Evolutionary conservation across 1,140 invertebrate species (phyloP).

Genomic region (Goniozus legneri): DNA sequence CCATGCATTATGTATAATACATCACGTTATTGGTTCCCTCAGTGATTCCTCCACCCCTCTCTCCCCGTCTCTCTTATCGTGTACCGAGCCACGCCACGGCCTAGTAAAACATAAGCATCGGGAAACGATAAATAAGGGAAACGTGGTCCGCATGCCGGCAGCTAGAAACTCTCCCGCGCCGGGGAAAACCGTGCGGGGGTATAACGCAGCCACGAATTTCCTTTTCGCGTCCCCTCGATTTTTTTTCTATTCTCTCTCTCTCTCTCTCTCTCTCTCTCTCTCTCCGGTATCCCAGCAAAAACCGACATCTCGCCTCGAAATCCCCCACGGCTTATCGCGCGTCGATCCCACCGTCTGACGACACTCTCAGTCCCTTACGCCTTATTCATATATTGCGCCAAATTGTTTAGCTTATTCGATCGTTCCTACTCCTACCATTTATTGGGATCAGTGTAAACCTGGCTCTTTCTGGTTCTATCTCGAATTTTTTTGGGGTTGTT

Average conservation of each 20-base stretch:
- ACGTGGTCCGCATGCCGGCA: conserved; percentile 49
- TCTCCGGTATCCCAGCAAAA: no score
- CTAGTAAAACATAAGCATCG: conserved; percentile 56
- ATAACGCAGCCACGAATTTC: conserved; percentile 8
- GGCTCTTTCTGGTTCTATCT: no score
- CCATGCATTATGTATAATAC: conserved; percentile 56
- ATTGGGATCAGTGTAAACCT: no score
- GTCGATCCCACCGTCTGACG: no score
- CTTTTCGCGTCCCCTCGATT: conserved; percentile 6
- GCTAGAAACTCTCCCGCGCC: conserved; percentile 10
- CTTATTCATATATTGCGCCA: conserved; percentile 36
- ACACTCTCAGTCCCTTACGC: conserved; percentile 22
- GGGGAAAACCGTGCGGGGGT: conserved; percentile 12
- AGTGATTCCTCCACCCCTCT: conserved; percentile 54
- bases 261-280: conserved; percentile 17
- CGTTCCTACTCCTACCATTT: no score
- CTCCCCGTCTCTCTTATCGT: conserved; percentile 45
- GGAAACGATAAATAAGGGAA: conserved; percentile 56
- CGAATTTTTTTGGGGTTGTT: no score
- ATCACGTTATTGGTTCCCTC: conserved; percentile 55
- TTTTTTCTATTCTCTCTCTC: conserved; percentile 4
- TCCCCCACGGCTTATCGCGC: no score
- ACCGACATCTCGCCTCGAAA: no score
- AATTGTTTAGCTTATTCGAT: conserved; percentile 47
- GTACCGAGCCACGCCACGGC: conserved; percentile 37